Evolutionary conservation across 2,113 vertebrate genomes (phyloP).

Genomic region (Barbus barbus): DNA sequence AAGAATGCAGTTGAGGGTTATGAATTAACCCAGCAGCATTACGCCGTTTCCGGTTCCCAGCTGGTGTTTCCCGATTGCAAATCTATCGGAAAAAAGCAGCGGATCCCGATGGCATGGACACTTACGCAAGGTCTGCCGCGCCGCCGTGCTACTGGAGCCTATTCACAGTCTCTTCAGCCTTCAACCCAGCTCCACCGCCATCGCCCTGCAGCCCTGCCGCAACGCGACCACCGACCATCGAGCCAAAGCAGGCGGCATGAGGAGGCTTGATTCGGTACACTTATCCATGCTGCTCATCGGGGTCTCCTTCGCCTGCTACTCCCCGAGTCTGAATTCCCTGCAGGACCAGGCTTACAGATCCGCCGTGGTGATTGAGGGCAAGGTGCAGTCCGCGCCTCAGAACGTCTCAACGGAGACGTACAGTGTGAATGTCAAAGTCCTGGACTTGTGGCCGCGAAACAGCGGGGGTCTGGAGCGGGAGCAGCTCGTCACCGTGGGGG

Average conservation of each 20-base stretch:
- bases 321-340: conserved; percentile 91
- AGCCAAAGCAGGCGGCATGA: conserved; percentile 89
- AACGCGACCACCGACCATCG: conserved; percentile 85
- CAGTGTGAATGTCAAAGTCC: conserved; percentile 88
- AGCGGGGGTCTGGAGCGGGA: conserved; percentile 91
- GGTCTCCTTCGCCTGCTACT: conserved; percentile 95
- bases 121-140: conserved; percentile 91
- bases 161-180: conserved; percentile 71
- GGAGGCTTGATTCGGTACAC: conserved; percentile 93
- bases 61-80: conserved; percentile 80
- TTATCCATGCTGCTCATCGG: conserved; percentile 95
- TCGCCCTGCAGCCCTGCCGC: conserved; percentile 76
- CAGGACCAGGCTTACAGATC: conserved; percentile 93
- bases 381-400: conserved; percentile 88
- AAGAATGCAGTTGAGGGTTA: conserved; percentile 67
- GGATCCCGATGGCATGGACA: conserved; percentile 93
- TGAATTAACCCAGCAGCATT: conserved; percentile 67
- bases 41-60: conserved; percentile 80
- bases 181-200: conserved; percentile 74
- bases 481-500: conserved; percentile 93
- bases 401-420: conserved; percentile 83
- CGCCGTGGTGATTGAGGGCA: conserved; percentile 94
- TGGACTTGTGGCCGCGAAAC: conserved; percentile 91
- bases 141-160: conserved; percentile 83
- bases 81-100: conserved; percentile 76